Evolutionary conservation across 2,888 invertebrate genomes (phyloP), one percentile per base, ranked within the genome.

Genomic region (Cremastobaeus sp.): DNA sequence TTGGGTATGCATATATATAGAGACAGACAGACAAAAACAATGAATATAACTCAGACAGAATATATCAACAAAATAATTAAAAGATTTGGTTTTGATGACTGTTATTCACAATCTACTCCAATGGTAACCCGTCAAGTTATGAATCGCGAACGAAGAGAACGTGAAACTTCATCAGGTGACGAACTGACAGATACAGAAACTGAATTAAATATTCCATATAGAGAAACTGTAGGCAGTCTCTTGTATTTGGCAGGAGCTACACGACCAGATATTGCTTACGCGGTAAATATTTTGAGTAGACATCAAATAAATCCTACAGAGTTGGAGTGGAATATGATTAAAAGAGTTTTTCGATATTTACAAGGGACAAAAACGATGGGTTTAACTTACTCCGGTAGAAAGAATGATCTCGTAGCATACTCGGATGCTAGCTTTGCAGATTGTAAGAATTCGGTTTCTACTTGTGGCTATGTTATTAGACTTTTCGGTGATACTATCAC

Each of bases 221-320:
- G 45, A 28, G 45, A 45, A 45, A 15, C 28, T 1, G 50, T 74
- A n/a, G 74, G 77, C 1, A 75, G 75, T 32, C 32, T 77, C 0
- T 11, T 74, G 8, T 45, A 45, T 15, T 15, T 45, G n/a, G 28
- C 45, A 28, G 45, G 45, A 14, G 25, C 45, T 15, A 50, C 50
- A 2, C 32, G 50, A 20, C 34, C 34, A 4, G 50, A 50, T 12
- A 50, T 50, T 9, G 20, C 50, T 3, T 50, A 20, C 8, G 20
- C 34, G 0, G 15, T 34, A 12, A 50, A 50, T 15, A 17, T 50
- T 1, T 8, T 50, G 6, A 50, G 34, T 14, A 50, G 34, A 35
- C 50, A 50, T 34, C 50, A 50, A 14, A 50, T n/a, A 12, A 17
- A 50, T n/a, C 50, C 50, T 12, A 34, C 50, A 8, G 50, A 50